These are phyloP conservation scores for Ladona fulva DNA, from an alignment of 1,140 invertebrate genomes.

Conservation along the genomic window DNA sequence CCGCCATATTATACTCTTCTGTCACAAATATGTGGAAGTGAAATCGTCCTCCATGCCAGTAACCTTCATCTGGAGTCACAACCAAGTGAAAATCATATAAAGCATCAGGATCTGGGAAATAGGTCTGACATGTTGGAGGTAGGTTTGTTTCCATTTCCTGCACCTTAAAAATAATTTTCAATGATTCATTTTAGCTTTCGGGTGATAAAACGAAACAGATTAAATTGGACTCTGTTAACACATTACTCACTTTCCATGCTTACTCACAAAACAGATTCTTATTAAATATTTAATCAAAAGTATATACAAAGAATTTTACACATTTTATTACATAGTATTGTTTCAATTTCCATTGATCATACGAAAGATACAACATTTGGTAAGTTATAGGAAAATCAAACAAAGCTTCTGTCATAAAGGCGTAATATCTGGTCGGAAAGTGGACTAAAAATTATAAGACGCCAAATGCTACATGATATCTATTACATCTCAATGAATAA, in stretches of 20 bases:
- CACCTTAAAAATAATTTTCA: slow-evolving; percentile 41
- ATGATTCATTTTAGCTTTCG: no score
- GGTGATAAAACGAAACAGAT: no score
- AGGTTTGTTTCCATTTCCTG: slow-evolving; percentile 85
- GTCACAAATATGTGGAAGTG: slow-evolving; percentile 76
- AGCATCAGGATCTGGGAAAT: slow-evolving; percentile 72
- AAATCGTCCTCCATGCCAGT: slow-evolving; percentile 79
- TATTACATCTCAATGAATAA: no score
- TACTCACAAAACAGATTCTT: not conserved
- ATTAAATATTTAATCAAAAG: not conserved
- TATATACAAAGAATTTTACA: not conserved
- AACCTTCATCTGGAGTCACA: slow-evolving; percentile 80
- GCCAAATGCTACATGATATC: no score
- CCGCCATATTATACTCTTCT: slow-evolving; percentile 93
- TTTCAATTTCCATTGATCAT: no score
- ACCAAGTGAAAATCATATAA: slow-evolving; percentile 71
- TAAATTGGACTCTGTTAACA: no score
- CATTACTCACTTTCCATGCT: not conserved
- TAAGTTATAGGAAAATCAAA: no score
- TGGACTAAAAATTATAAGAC: no score
- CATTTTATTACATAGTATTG: no score
- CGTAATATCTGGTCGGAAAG: no score
- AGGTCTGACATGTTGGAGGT: slow-evolving; percentile 66
- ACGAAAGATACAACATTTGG: no score
- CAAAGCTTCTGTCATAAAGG: no score